Percentiles rank a stretch among this genome's conserved stretches.
These are phyloP conservation scores for Condylostylus longicornis DNA, from an alignment of 1,140 invertebrate genomes.

Conservation along the genomic window DNA sequence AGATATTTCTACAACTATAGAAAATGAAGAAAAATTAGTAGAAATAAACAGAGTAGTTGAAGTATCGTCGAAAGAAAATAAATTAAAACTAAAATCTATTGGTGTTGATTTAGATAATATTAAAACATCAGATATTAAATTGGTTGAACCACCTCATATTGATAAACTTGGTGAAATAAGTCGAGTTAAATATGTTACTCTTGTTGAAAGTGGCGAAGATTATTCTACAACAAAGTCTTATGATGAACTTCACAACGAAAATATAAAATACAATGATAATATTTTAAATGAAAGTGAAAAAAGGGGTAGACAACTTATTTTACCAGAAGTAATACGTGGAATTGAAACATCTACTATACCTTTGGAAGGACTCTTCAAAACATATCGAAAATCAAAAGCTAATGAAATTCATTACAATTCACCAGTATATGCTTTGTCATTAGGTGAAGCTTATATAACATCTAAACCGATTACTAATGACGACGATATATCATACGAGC, in stretches of 20 bases:
- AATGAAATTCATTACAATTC: no score
- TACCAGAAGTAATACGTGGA: slow-evolving; percentile 21
- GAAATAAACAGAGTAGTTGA: slow-evolving; percentile 49
- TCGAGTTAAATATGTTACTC: slow-evolving; percentile 45
- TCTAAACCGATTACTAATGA: no score
- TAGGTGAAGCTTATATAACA: background rate
- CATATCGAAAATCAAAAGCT: slow-evolving; percentile 30
- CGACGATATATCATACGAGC: no score
- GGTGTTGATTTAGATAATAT: slow-evolving; percentile 38
- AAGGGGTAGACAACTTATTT: background rate
- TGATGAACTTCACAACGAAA: no score
- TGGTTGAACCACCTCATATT: slow-evolving; percentile 40
- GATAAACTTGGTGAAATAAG: slow-evolving; percentile 50
- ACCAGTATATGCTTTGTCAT: background rate
- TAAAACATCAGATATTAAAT: slow-evolving; percentile 24
- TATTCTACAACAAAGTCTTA: slow-evolving; percentile 25
- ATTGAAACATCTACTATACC: slow-evolving; percentile 45
- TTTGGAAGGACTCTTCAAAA: slow-evolving; percentile 44
- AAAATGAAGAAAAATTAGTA: slow-evolving; percentile 40
- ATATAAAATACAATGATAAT: no score
- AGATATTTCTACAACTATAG: no score
- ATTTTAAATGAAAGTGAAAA: no score
- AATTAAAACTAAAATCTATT: slow-evolving; percentile 39
- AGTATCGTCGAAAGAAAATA: slow-evolving; percentile 43
- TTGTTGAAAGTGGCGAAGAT: slow-evolving; percentile 33